phyloP scores from a whole-genome alignment of 2,888 invertebrate genomes.

The Teinopalpus imperialis region DNA sequence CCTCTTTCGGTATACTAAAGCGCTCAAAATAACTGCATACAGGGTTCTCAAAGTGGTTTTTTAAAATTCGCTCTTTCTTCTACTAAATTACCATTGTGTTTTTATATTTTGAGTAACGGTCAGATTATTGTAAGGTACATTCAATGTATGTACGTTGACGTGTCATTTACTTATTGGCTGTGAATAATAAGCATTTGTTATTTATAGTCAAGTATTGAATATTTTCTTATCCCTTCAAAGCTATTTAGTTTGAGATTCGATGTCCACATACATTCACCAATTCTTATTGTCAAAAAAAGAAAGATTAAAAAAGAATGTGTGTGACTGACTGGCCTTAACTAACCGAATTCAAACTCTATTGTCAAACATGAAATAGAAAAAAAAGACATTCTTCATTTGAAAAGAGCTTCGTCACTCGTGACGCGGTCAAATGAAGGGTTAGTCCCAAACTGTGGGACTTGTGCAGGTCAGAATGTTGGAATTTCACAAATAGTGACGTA shows the following conservation, averaged over 20 bases:
- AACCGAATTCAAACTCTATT: constrained; percentile 50
- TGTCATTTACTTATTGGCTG: no score
- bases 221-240: no score
- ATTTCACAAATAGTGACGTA: constrained; percentile 9
- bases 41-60: constrained; percentile 10
- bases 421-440: constrained; percentile 23
- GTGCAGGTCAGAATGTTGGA: constrained; percentile 15
- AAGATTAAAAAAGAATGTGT: constrained; percentile 34
- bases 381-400: constrained; percentile 23
- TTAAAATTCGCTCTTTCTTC: no score
- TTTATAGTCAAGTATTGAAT: no score
- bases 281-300: constrained; percentile 23
- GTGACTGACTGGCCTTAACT: constrained; percentile 47
- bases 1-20: constrained; percentile 24
- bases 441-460: constrained; percentile 6
- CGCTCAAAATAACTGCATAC: constrained; percentile 22
- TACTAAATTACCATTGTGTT: no score
- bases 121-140: no score
- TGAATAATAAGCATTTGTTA: no score
- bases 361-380: constrained; percentile 38
- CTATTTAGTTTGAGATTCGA: constrained; percentile 20
- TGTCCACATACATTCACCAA: constrained; percentile 23
- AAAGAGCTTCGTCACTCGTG: constrained; percentile 24
- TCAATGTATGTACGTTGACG: no score
- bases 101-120: no score